A percentile compares a stretch with the other conserved stretches of the same genome.
These are phyloP conservation scores for Aelia acuminata DNA, from an alignment of 2,888 invertebrate species.

Conservation along the genomic window DNA sequence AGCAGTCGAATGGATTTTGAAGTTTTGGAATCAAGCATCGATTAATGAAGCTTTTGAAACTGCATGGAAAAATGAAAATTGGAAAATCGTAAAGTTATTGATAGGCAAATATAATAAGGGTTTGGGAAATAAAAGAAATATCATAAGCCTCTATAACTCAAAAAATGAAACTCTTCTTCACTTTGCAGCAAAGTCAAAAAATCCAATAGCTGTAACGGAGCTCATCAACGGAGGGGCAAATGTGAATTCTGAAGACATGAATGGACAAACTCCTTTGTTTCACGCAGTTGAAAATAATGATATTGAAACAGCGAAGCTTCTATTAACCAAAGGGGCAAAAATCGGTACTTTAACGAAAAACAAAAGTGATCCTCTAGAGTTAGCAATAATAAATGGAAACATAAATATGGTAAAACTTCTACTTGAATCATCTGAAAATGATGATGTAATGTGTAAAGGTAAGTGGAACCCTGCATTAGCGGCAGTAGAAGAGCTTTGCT, in stretches of 20 bases:
- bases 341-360: background rate
- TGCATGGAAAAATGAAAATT: constrained; percentile 7
- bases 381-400: constrained; percentile 3
- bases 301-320: background rate
- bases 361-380: background rate
- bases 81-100: constrained; percentile 8
- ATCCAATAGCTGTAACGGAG: background rate
- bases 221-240: background rate
- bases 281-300: constrained; percentile 25
- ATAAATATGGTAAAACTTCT: constrained; percentile 7
- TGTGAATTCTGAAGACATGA: background rate
- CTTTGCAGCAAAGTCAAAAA: background rate
- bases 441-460: background rate
- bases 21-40: background rate
- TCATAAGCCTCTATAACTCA: background rate
- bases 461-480: background rate
- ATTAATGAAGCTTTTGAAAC: background rate
- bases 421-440: background rate
- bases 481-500: constrained; percentile 15
- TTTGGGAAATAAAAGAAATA: background rate
- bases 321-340: background rate
- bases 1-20: background rate
- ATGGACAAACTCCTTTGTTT: background rate
- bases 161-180: constrained; percentile 39
- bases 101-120: background rate